Percentiles rank a stretch among this genome's conserved stretches.
phyloP scores from a whole-genome alignment of 2,797 vertebrate genomes.

The Dromococcyx pavoninus region DNA sequence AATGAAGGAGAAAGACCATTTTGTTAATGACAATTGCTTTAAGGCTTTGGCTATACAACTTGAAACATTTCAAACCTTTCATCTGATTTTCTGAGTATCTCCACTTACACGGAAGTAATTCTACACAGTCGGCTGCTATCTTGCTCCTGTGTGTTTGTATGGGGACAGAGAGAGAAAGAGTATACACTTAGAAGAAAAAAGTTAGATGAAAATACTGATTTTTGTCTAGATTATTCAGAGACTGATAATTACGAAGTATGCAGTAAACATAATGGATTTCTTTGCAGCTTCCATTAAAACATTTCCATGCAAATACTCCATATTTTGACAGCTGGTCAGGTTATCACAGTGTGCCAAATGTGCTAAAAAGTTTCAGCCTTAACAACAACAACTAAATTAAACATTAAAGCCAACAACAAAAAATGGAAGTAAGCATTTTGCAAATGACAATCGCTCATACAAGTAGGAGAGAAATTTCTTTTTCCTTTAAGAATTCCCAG shows the following conservation, averaged over 20 bases:
- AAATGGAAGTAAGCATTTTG: not conserved
- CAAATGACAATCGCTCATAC: not conserved
- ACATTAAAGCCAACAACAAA: not conserved
- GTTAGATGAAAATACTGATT: not conserved
- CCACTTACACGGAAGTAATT: not conserved
- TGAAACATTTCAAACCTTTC: not conserved
- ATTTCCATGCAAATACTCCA: not conserved
- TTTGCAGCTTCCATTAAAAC: not conserved
- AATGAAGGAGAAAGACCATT: not conserved
- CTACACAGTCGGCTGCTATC: not conserved
- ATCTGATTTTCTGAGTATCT: not conserved
- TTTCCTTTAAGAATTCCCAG: not conserved
- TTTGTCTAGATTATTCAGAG: not conserved
- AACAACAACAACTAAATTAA: not conserved
- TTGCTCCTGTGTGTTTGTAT: not conserved
- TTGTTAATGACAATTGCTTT: constrained; percentile 13
- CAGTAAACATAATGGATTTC: not conserved
- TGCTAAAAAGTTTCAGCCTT: not conserved
- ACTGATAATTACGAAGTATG: not conserved
- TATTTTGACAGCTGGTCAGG: not conserved
- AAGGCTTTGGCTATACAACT: not conserved
- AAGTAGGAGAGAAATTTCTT: not conserved
- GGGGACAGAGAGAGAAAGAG: not conserved
- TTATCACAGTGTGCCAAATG: not conserved
- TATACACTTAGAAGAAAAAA: not conserved